Evolutionary conservation across 1,140 invertebrate genomes (phyloP), one percentile per base, ranked within the genome.

Genomic region (Ceratitis capitata): DNA sequence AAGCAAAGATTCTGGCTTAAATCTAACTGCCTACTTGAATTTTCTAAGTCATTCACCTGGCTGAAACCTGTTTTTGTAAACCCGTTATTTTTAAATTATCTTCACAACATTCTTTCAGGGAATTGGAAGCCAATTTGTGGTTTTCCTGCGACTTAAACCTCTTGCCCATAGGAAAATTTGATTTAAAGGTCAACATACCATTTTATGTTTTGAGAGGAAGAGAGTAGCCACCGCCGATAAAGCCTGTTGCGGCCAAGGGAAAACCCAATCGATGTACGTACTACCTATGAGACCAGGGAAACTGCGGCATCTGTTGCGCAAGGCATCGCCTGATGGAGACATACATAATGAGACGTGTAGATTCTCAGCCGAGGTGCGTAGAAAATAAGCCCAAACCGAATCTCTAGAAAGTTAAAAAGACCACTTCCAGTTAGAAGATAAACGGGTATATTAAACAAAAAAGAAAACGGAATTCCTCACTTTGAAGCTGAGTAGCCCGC

Each of bases 191-290:
- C n/a, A n/a, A n/a, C 51, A 39, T 85, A 86, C 86, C 74, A 90
- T 85, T 1, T 88, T 64, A 85, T 93, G 92, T 84, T 95, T 94
- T 88, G 94, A 94, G 0, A 98, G 93, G 88, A 96, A 96, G 6
- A 96, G 95, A 82, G 95, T 95, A 7, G 97, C 97, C 10, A 98
- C 97, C 0, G 97, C 96, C 64, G 95, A 93, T 23, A 98, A 89
- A 2, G 98, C 97, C 92, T 98, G 96, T 85, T 95, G 94, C 1
- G 98, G 97, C 98, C 98, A 99, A 0, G 96, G 95, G 89, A 97
- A 96, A 86, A 98, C 96, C 97, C 97, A 99, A 92, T 99, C 96
- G 82, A 99, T 97, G 14, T 96, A 97, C 3, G 97, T 98, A 89
- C 97, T 98, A 89, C 97, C 98, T 26, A 98, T 96, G 1, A 99